Percentiles rank a stretch among this genome's conserved stretches.
These are phyloP conservation scores for Sapayoa aenigma DNA, from an alignment of 2,113 vertebrate genomes.

Conservation along the genomic window DNA sequence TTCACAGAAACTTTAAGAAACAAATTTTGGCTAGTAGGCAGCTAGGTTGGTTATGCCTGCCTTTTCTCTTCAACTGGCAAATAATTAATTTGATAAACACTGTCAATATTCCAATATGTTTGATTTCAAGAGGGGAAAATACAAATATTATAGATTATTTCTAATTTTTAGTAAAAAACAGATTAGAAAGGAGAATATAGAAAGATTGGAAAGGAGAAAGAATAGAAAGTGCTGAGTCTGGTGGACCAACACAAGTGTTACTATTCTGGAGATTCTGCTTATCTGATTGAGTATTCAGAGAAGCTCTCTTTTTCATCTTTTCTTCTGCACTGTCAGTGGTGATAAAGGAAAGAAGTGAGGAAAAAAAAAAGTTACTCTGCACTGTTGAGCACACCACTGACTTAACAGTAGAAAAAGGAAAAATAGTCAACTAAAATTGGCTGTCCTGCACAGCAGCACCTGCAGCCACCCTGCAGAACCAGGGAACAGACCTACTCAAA, in stretches of 20 bases:
- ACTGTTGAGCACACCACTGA: neutral
- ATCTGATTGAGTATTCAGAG: neutral
- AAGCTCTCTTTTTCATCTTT: conserved; percentile 2
- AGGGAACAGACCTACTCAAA: neutral
- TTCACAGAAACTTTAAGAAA: neutral
- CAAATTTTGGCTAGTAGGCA: neutral
- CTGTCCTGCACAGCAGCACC: conserved; percentile 14
- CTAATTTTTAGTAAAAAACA: neutral
- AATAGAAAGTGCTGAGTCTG: neutral
- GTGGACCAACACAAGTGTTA: neutral
- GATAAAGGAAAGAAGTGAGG: neutral
- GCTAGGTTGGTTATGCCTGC: neutral
- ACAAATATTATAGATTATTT: neutral
- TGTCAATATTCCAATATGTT: neutral
- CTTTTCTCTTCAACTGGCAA: neutral
- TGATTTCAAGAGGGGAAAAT: neutral
- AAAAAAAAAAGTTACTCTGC: neutral
- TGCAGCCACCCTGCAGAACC: conserved; percentile 4
- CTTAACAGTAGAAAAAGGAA: neutral
- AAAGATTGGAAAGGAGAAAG: neutral
- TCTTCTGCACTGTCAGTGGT: neutral
- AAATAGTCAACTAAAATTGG: neutral
- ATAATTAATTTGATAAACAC: neutral
- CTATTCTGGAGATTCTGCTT: conserved; percentile 9
- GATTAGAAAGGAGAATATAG: neutral